phyloP scores from a whole-genome alignment of 2,888 invertebrate genomes.

The Yponomeuta malinellus region DNA sequence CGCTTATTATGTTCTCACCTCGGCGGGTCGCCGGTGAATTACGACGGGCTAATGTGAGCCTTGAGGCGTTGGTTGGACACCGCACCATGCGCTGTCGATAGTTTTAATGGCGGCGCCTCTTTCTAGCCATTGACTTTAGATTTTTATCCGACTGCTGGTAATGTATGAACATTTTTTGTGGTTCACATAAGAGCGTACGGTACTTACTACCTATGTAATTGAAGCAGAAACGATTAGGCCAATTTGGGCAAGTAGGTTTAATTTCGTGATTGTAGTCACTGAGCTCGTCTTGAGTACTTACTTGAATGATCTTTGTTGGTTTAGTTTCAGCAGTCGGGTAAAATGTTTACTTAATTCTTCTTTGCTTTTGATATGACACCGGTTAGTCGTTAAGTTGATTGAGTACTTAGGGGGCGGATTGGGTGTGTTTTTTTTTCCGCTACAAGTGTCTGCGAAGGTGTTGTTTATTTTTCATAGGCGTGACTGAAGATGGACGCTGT shows the following conservation, averaged over 20 bases:
- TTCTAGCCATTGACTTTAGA: slow-evolving; percentile 26
- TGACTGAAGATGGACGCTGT: not conserved
- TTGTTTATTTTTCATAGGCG: slow-evolving; percentile 13
- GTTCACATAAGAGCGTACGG: too few relatives aligned
- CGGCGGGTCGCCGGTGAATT: slow-evolving; percentile 67
- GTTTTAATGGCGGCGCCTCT: slow-evolving; percentile 52
- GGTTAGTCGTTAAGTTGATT: slow-evolving; percentile 8
- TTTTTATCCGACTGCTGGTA: not conserved
- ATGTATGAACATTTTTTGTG: too few relatives aligned
- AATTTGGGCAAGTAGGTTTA: too few relatives aligned
- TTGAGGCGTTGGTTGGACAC: slow-evolving; percentile 32
- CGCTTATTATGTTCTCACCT: slow-evolving; percentile 76
- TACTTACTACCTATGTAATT: too few relatives aligned
- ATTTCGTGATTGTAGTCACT: too few relatives aligned
- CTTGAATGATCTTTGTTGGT: too few relatives aligned
- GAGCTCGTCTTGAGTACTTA: too few relatives aligned
- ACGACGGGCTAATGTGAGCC: slow-evolving; percentile 66
- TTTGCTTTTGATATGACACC: not conserved
- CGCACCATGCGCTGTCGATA: slow-evolving; percentile 37
- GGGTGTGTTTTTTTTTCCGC: slow-evolving; percentile 5
- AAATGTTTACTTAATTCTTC: too few relatives aligned
- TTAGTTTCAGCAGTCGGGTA: too few relatives aligned
- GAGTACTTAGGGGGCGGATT: not conserved
- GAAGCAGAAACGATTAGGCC: too few relatives aligned
- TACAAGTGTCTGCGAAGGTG: slow-evolving; percentile 12